Percentiles rank a stretch among this genome's conserved stretches.
phyloP scores from a whole-genome alignment of 1,140 invertebrate genomes.

The Drosophila lowei region DNA sequence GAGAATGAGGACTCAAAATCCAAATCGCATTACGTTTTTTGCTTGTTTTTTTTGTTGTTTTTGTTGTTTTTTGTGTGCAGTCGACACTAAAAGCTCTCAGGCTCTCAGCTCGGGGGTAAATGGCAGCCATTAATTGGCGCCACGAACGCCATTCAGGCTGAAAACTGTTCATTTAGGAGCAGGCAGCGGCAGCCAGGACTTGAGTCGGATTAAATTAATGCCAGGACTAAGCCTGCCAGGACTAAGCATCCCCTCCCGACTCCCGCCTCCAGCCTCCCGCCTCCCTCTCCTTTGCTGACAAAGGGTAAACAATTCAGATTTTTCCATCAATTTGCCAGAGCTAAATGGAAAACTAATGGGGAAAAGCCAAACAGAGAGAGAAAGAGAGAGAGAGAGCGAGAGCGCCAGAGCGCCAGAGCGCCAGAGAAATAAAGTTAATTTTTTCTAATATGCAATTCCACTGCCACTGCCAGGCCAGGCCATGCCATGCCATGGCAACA shows the following conservation, averaged over 20 bases:
- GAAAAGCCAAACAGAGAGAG: not conserved
- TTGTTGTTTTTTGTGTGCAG: slow-evolving; percentile 11
- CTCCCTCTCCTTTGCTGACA: slow-evolving; percentile 1
- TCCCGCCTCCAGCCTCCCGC: not conserved
- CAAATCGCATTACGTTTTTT: slow-evolving; percentile 40
- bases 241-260: not conserved
- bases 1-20: slow-evolving; percentile 34
- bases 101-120: not conserved
- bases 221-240: slow-evolving; percentile 1
- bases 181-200: not conserved
- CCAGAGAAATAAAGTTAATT: slow-evolving; percentile 70
- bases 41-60: slow-evolving; percentile 33
- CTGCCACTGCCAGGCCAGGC: too few relatives aligned
- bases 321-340: slow-evolving; percentile 65
- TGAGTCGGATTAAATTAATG: slow-evolving; percentile 55
- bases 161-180: slow-evolving; percentile 46
- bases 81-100: slow-evolving; percentile 6
- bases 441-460: slow-evolving; percentile 75
- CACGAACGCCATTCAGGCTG: slow-evolving; percentile 28
- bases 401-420: too few relatives aligned
- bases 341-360: slow-evolving; percentile 34
- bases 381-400: not conserved
- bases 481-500: too few relatives aligned
- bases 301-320: slow-evolving; percentile 66
- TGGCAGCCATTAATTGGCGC: slow-evolving; percentile 33